Evolutionary conservation across 1,140 invertebrate species (phyloP), one percentile per base, ranked within the genome.

Genomic region (Plutomurus gul): DNA sequence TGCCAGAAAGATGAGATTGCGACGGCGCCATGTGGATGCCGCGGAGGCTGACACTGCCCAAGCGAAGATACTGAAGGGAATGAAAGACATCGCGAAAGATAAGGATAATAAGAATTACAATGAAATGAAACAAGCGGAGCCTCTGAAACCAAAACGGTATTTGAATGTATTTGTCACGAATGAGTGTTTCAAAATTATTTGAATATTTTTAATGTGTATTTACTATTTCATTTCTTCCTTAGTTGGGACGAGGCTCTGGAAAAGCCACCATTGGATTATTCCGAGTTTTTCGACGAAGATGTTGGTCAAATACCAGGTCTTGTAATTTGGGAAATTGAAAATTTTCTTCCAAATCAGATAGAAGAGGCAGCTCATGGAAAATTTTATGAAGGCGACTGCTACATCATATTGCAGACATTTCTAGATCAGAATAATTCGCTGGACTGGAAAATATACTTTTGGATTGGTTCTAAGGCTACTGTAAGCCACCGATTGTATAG

Each of bases 361-460:
- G 93, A 95, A 78, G 92, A 95, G 90, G 94, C 93, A 11, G 91
- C 95, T 0, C 93, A 98, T 88, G 98, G 98, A 7, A 98, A 99
- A 87, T 99, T 99, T 87, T 99, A 99, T 86, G 96, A 99, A 88
- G 98, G 95, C 16, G 98, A 99, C 87, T 99, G 97, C 87, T 99
- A 99, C 85, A 99, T 99, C 83, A 90, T 99, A 75, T 87, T 99
- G 51, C 96, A 98, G 87, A 99, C 98, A 0, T 91, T 88, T 40
- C 87, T 93, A 40, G 96, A 99, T 86, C 87, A 71, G 10, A 92
- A 96, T 39, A 91, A 92, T 83, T 94, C 94, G 51, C 87, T 99
- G 0, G 90, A 91, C 73, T 99, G 97, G 95, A 92, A 96, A 84
- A 99, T 99, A 84, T 99, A 93, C 88, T 99, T 99, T 86, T 99